Conservation (phyloP, 2,888 invertebrate species). For the Danaus chrysippus region DNA sequence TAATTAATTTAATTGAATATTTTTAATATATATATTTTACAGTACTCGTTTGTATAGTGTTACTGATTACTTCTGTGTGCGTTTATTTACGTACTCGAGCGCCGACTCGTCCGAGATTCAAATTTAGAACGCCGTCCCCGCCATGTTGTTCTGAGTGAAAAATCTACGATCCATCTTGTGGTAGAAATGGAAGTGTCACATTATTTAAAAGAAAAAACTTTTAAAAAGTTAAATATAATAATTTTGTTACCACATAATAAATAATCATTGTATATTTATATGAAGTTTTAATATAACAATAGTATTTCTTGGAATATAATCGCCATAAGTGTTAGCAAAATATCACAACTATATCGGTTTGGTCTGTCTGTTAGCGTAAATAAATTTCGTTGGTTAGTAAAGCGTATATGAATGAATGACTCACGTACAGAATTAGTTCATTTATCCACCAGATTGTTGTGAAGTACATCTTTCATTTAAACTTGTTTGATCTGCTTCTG, state of each 20-base stretch:
- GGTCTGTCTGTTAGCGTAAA: constrained; percentile 49
- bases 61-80: constrained; percentile 76
- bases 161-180: constrained; percentile 70
- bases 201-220: constrained; percentile 34
- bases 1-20: background rate
- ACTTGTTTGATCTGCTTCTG: constrained; percentile 27
- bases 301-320: background rate
- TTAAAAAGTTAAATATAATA: background rate
- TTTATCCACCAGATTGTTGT: constrained; percentile 55
- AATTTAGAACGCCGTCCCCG: constrained; percentile 78
- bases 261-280: background rate
- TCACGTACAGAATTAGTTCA: constrained; percentile 65
- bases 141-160: constrained; percentile 77
- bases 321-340: constrained; percentile 17
- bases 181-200: constrained; percentile 58
- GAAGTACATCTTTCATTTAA: constrained; percentile 38
- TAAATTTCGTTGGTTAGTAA: constrained; percentile 55
- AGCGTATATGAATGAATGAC: constrained; percentile 71
- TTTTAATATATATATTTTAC: constrained; percentile 34
- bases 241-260: background rate
- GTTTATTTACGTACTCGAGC: constrained; percentile 79
- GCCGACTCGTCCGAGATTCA: constrained; percentile 79
- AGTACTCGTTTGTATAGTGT: constrained; percentile 70
- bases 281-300: constrained; percentile 4
- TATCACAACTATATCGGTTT: constrained; percentile 21